These are phyloP conservation scores for Pseudocheirus occidentalis DNA, from an alignment of 2,797 vertebrate genomes.

Conservation along the genomic window DNA sequence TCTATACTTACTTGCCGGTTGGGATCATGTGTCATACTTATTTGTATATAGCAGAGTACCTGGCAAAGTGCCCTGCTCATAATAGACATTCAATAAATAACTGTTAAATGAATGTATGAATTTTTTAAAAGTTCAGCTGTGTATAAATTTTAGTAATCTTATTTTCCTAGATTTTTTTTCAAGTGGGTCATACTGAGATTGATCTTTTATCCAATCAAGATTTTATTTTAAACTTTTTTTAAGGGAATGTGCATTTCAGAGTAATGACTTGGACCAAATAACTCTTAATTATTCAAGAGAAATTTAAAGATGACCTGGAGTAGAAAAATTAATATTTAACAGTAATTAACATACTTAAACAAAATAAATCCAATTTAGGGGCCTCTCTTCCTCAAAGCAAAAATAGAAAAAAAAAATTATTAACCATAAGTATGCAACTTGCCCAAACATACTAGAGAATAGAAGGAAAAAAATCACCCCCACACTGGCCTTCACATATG, in stretches of 20 bases:
- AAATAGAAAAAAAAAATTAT: conserved; percentile 40
- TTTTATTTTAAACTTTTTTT: conserved; percentile 55
- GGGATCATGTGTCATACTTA: not conserved
- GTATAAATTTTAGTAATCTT: conserved; percentile 39
- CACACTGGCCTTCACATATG: conserved; percentile 37
- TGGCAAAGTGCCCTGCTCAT: conserved; percentile 23
- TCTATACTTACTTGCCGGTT: conserved; percentile 16
- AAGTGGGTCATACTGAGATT: conserved; percentile 19
- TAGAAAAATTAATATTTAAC: conserved; percentile 25
- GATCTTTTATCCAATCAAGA: conserved; percentile 22
- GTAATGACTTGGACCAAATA: conserved; percentile 25
- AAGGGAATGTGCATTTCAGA: conserved; percentile 23
- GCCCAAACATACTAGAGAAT: conserved; percentile 1
- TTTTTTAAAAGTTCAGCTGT: conserved; percentile 37
- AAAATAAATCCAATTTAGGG: conserved; percentile 40
- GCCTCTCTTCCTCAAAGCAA: conserved; percentile 22
- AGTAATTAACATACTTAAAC: conserved; percentile 27
- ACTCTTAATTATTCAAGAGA: conserved; percentile 49
- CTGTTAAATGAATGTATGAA: conserved; percentile 11
- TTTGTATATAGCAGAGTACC: not conserved
- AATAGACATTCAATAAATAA: conserved; percentile 41
- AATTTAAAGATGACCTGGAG: conserved; percentile 28
- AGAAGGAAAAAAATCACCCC: conserved; percentile 37
- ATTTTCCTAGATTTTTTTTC: conserved; percentile 12
- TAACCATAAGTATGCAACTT: conserved; percentile 42